Conservation (phyloP, 2,113 vertebrate species). For the Passer montanus region DNA sequence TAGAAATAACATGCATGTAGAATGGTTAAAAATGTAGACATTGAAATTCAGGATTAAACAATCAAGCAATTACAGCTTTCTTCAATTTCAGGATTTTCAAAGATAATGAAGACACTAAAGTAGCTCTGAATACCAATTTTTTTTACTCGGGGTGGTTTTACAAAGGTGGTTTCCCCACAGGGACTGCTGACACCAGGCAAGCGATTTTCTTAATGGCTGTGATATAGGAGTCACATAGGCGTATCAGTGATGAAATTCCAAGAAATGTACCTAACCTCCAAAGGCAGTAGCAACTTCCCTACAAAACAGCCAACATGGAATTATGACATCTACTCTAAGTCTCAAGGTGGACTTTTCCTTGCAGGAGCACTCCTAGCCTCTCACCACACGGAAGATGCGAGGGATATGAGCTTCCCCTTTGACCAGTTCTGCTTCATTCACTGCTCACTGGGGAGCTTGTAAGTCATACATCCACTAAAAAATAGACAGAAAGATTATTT, state of each 20-base stretch:
- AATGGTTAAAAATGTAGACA: neutral
- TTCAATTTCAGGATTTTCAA: neutral
- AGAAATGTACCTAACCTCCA: neutral
- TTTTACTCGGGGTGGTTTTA: neutral
- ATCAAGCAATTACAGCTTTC: neutral
- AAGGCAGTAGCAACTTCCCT: neutral
- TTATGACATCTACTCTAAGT: neutral
- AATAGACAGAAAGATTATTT: neutral
- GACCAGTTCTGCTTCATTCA: neutral
- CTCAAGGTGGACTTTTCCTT: neutral
- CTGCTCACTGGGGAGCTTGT: fast-evolving
- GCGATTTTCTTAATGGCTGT: neutral
- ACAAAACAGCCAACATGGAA: neutral
- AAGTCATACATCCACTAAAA: neutral
- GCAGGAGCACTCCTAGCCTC: neutral
- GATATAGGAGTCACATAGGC: neutral
- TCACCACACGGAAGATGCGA: neutral
- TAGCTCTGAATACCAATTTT: neutral
- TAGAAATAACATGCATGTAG: neutral
- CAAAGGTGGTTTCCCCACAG: neutral
- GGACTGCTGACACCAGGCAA: neutral
- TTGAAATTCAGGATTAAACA: neutral
- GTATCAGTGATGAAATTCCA: neutral
- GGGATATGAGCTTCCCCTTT: neutral
- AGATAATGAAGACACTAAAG: neutral